Evolutionary conservation across 53 echinoderm and acorn worm genomes (phyloP).

Genomic region (Echinarachnius parma): DNA sequence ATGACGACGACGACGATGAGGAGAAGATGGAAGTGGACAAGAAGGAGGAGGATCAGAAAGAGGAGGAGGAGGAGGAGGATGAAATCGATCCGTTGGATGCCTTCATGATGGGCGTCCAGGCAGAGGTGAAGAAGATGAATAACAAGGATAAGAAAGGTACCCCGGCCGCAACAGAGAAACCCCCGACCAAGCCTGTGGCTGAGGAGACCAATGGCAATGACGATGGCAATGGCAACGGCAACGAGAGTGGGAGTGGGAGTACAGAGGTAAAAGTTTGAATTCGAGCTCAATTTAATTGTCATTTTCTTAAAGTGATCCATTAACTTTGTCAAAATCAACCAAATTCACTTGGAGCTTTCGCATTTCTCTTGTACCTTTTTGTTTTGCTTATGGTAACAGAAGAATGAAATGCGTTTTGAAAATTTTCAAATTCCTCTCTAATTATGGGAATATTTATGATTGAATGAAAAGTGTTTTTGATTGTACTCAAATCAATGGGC

Average conservation of each 20-base stretch:
- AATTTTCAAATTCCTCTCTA: too few species aligned
- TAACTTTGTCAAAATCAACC: too few species aligned
- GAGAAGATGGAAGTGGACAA: slow-evolving; percentile 15
- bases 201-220: slow-evolving; percentile 26
- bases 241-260: slow-evolving; percentile 2
- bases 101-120: slow-evolving; percentile 87
- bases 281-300: background rate
- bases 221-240: background rate
- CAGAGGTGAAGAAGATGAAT: slow-evolving; percentile 85
- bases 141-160: slow-evolving; percentile 52
- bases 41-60: slow-evolving; percentile 32
- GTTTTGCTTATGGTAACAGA: too few species aligned
- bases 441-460: too few species aligned
- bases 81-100: slow-evolving; percentile 92
- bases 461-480: too few species aligned
- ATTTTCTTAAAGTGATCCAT: too few species aligned
- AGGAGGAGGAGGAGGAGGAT: slow-evolving; percentile 62
- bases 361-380: too few species aligned
- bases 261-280: slow-evolving; percentile 2
- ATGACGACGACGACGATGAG: background rate
- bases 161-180: slow-evolving; percentile 1
- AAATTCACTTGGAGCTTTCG: too few species aligned
- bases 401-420: too few species aligned
- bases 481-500: too few species aligned
- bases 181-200: too few species aligned